Evolutionary conservation across 23 tunicate genomes (phyloP), one percentile per base, ranked within the genome.

Genomic region (Ciona savignyi): DNA sequence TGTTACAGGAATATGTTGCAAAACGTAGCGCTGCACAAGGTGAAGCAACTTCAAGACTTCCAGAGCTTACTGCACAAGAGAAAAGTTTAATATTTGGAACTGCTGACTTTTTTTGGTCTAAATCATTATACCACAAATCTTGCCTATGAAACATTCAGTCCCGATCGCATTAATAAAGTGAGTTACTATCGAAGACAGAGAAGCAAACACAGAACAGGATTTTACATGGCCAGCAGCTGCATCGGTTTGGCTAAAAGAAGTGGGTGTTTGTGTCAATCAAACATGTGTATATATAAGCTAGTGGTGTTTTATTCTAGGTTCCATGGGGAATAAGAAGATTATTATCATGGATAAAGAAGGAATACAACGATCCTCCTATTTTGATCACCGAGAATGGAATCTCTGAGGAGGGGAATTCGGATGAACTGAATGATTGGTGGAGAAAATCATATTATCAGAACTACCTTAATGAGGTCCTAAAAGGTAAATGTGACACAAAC

Each of bases 381-480:
- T 33, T 90, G 2, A 83, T 90, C 73, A 90, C 97, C n/a, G 97
- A 90, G 73, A 90, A 90, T 65, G 97, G 97, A 72, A 63, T 90
- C 27, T 90, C 97, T 1, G 97, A 90, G 64, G 97, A 81, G 62
- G 97, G 85, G 66, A 4, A 61, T 19, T 83, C 85, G 2, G 72
- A 42, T 35, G 97, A 79, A 2, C 42, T 83, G 60, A 83, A 90
- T 51, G 97, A 90, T 79, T 90, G 84, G 81, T 90, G 97, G 97
- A 83, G 97, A 48, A 90, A 82, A 51, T 65, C 83, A 1, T 90
- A 77, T 66, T 90, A 83, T 49, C 49, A 71, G 0, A 30, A 83
- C 24, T 90, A 90, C 82, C 74, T 90, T 31, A 83, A 83, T 51
- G 97, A 90, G 74, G 89, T 90, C 6, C 77, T 90, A 49, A 90